phyloP scores from a whole-genome alignment of 2,888 invertebrate genomes.

The Myopa testacea region DNA sequence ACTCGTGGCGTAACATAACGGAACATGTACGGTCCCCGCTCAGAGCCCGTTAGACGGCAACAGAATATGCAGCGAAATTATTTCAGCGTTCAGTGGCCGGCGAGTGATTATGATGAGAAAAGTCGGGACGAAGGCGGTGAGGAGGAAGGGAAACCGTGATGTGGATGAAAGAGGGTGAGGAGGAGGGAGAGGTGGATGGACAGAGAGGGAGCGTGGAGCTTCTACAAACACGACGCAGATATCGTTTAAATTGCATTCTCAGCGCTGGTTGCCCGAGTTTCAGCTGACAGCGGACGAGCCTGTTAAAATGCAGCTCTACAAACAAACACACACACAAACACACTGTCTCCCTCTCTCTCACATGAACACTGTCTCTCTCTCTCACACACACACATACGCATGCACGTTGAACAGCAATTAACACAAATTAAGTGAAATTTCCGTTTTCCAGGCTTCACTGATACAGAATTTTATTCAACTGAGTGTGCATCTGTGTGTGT shows the following conservation, averaged over 20 bases:
- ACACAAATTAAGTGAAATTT: constrained; percentile 34
- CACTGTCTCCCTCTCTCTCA: not conserved
- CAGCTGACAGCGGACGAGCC: not conserved
- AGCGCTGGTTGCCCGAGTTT: not conserved
- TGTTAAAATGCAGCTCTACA: constrained; percentile 18
- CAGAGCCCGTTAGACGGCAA: too few relatives aligned
- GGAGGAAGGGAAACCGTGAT: too few relatives aligned
- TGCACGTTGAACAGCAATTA: constrained; percentile 20
- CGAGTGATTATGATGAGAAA: not conserved
- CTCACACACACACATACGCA: not conserved
- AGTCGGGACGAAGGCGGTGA: too few relatives aligned
- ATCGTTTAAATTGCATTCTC: constrained; percentile 26
- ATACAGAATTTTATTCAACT: not conserved
- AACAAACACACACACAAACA: not conserved
- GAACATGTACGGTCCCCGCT: too few relatives aligned
- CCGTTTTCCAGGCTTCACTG: constrained; percentile 3
- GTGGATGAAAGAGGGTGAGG: not conserved
- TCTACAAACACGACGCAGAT: too few relatives aligned
- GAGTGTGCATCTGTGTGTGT: constrained; percentile 32
- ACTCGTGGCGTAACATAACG: too few relatives aligned
- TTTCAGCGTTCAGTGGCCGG: not conserved
- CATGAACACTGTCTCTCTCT: not conserved
- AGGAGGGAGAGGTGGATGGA: not conserved
- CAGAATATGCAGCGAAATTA: too few relatives aligned
- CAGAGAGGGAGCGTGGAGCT: not conserved